Conservation (phyloP, 2,797 vertebrate genomes). For the Myripristis jacobus region DNA sequence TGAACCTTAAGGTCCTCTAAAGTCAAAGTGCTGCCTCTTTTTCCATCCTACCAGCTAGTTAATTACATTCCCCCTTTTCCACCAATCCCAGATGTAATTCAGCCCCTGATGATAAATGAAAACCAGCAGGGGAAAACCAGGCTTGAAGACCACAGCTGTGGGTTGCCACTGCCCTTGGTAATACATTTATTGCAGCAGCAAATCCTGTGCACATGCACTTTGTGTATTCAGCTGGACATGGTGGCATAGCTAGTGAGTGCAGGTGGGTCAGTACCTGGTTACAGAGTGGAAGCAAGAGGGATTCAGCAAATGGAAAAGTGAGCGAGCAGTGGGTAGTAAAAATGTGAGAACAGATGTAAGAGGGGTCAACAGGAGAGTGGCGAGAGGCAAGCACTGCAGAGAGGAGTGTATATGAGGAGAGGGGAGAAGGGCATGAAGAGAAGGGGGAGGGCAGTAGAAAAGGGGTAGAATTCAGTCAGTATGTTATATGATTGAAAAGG, state of each 20-base stretch:
- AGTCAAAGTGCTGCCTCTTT: too few species aligned
- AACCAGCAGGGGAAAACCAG: background rate
- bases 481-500: background rate
- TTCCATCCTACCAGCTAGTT: background rate
- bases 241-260: background rate
- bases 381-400: background rate
- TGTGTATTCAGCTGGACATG: constrained; percentile 12
- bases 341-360: constrained; percentile 4
- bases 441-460: too few species aligned
- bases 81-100: too few species aligned
- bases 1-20: too few species aligned
- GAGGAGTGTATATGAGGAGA: constrained; percentile 4
- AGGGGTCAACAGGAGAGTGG: constrained; percentile 11
- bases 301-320: background rate
- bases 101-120: background rate
- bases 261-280: background rate
- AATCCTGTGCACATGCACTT: background rate
- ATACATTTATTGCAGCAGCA: background rate
- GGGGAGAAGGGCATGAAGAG: background rate
- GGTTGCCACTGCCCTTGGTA: background rate
- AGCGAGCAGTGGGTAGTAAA: background rate
- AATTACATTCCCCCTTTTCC: too few species aligned
- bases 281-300: background rate
- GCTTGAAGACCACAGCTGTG: too few species aligned
- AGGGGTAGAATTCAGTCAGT: background rate